Evolutionary conservation across 2,888 invertebrate species (phyloP), one percentile per base, ranked within the genome.

Genomic region (Protonemura montana): DNA sequence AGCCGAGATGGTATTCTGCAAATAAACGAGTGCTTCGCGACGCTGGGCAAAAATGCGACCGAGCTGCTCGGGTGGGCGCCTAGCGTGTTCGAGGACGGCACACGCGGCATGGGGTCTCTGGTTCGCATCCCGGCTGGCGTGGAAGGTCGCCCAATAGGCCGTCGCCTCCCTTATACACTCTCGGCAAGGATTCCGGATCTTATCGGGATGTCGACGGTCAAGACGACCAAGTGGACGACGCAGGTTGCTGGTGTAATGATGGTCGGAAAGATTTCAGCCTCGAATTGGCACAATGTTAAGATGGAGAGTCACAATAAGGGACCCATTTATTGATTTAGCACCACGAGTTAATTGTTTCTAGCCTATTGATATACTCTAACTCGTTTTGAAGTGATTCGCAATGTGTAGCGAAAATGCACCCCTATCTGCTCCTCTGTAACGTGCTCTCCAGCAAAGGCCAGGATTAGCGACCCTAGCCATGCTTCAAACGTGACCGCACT

Each of bases 11-110:
- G 59, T 59, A 59, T 35, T 6, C 35, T 3, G 59, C 59, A 59
- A 59, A 59, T 59, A 59, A 59, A 59, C 16, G 21, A 59, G 13
- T 59, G 59, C 21, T 16, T 41, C 41, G 6, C 16, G 59, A 59
- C 35, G 35, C 35, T 35, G 35, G 35, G 59, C 21, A 59, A 59
- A 59, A 59, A 59, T 59, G 59, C 21, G 59, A 10, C 16, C 2
- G 16, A 82, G 59, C 87, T 82, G 78, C 85, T 59, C 85, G 78
- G 87, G 87, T 87, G 87, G 87, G 84, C 87, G 76, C 80, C 21
- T 2, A 2, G 59, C 1, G 59, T 59, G 59, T 21, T 7, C 21
- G 81, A 28, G 21, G 7, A 30, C 3, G 78, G 30, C 30, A 28
- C 13, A 13, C 85, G 80, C 86, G 30, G 59, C 87, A 84, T 85